phyloP scores from a whole-genome alignment of 1,140 invertebrate genomes.

The Cylas formicarius region DNA sequence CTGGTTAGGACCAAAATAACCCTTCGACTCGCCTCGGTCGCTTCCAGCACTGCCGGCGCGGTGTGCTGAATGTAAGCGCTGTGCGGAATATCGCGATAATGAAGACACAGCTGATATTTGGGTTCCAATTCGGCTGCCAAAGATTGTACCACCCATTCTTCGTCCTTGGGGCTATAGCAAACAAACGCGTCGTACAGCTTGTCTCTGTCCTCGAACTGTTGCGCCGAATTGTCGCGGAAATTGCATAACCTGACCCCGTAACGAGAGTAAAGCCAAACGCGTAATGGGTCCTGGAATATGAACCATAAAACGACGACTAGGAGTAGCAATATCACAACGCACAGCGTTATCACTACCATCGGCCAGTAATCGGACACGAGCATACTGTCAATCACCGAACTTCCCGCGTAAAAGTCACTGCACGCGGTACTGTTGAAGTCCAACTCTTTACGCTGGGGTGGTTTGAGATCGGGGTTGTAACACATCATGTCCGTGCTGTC shows the following conservation, averaged over 20 bases:
- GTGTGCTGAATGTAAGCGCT: conserved; percentile 64
- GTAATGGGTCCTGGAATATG: conserved; percentile 73
- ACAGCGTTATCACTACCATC: conserved; percentile 71
- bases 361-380: conserved; percentile 78
- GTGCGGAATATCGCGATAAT: conserved; percentile 72
- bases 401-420: conserved; percentile 74
- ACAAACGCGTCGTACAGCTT: conserved; percentile 90
- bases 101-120: conserved; percentile 78
- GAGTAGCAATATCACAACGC: conserved; percentile 63
- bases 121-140: conserved; percentile 79
- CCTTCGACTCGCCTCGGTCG: conserved; percentile 74
- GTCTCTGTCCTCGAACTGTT: conserved; percentile 65
- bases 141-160: conserved; percentile 78
- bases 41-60: conserved; percentile 72
- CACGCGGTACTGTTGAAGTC: conserved; percentile 76
- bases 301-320: conserved; percentile 70
- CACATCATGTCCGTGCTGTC: conserved; percentile 74
- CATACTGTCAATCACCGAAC: conserved; percentile 74
- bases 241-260: conserved; percentile 75
- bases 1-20: conserved; percentile 74
- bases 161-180: conserved; percentile 87
- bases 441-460: conserved; percentile 61
- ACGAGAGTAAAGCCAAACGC: conserved; percentile 80
- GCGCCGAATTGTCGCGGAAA: conserved; percentile 44
- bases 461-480: conserved; percentile 66